Base-by-base conservation (phyloP, 1,140 invertebrate genomes). In the Doryteuthis pealeii region DNA sequence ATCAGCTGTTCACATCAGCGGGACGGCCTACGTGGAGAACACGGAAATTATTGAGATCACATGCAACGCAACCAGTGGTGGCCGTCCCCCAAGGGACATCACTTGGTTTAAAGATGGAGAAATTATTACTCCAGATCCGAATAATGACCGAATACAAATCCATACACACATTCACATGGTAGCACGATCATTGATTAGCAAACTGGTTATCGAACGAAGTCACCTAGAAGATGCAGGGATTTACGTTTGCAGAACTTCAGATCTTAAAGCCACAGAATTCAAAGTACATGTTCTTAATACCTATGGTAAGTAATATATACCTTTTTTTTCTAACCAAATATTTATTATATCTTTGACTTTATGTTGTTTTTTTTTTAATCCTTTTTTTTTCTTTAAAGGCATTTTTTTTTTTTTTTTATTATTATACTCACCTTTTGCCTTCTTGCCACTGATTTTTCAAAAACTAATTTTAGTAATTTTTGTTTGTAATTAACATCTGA, bases 201-300 rank as follows among this genome's bases (percentile, higher is more conserved):
- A 58, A 33, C 70, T 83, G 67, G 62, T 62, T 5, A 77, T 82
- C 26, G n/a, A 74, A 31, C 70, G 76, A 18, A 75, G 77, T 14
- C 49, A 65, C 15, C 79, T 83, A 79, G 54, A 33, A 0, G 82
- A 83, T 70, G 80, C 79, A 14, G 82, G 82, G 28, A 83, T 79
- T n/a, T 83, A 83, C 71, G 77, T 80, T 14, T 83, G 82, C 66
- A 68, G 82, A 65, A 79, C 80, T 12, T 82, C 82, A 22, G 80
- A 82, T 66, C 58, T 80, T 15, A 79, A 82, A 73, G 77, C 80
- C 28, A 82, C 79, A 14, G 80, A 79, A 70, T 77, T 76, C 68
- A 82, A 78, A 73, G 79, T 83, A 73, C 77, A 81, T 72, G 75
- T 83, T 26, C 76, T 83, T 72, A 82, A 82, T 72, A 82, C 66